Conservation (phyloP, 2,113 vertebrate genomes). For the Dipodomys ordii region DNA sequence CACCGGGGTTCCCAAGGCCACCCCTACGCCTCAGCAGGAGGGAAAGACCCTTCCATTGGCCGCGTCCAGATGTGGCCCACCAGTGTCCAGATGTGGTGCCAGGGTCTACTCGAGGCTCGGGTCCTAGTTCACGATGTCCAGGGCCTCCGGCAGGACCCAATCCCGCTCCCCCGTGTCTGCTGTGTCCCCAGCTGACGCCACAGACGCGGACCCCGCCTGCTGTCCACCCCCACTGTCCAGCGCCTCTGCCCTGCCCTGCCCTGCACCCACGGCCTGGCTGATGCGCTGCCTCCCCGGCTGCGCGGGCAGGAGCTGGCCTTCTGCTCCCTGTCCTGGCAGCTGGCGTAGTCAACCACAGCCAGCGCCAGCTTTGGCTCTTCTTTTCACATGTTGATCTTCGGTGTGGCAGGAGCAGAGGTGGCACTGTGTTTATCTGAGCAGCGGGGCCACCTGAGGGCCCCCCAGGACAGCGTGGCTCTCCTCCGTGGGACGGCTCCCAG, state of each 20-base stretch:
- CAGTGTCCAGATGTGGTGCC: not conserved
- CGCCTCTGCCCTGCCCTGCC: not conserved
- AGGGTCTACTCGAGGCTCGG: no score
- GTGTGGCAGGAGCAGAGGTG: not conserved
- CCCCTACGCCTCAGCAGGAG: not conserved
- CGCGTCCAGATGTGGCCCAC: not conserved
- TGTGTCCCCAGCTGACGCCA: not conserved
- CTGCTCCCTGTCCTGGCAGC: no score
- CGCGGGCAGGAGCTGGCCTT: rapidly evolving
- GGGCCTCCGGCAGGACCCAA: no score
- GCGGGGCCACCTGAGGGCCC: no score
- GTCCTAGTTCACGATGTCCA: not conserved
- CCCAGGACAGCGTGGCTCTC: rapidly evolving
- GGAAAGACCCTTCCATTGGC: not conserved
- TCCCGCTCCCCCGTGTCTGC: not conserved
- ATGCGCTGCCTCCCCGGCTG: not conserved
- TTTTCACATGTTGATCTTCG: not conserved
- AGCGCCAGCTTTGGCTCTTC: rapidly evolving
- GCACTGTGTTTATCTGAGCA: no score
- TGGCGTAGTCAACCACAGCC: rapidly evolving
- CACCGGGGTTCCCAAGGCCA: rapidly evolving
- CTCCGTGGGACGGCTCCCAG: rapidly evolving
- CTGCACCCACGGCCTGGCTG: not conserved
- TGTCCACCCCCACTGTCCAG: no score
- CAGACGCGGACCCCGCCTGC: not conserved